These are phyloP conservation scores for Papilio helenus DNA, from an alignment of 1,140 invertebrate genomes.

Conservation along the genomic window DNA sequence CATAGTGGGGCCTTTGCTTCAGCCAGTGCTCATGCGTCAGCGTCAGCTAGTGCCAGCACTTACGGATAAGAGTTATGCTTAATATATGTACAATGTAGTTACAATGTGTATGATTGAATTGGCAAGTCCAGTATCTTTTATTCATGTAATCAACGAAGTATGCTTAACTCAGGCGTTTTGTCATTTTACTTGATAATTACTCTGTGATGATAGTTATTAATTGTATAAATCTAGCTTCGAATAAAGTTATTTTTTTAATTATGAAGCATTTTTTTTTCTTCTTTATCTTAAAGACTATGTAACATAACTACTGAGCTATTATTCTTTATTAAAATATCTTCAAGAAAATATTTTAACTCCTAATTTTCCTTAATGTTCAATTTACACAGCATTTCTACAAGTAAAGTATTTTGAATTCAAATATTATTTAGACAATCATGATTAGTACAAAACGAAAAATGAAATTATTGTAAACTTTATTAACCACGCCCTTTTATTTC, in stretches of 20 bases:
- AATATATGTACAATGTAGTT: neutral
- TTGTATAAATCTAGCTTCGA: constrained; percentile 11
- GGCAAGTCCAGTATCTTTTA: neutral
- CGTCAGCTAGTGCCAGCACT: constrained; percentile 23
- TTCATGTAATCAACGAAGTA: neutral
- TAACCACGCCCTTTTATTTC: too few species aligned
- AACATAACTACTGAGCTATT: neutral
- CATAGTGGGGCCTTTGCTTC: constrained; percentile 25
- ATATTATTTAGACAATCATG: too few species aligned
- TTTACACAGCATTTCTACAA: too few species aligned
- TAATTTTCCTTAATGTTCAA: too few species aligned
- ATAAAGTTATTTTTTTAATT: constrained; percentile 2
- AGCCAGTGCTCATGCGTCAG: constrained; percentile 29
- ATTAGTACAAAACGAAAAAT: too few species aligned
- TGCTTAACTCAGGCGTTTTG: constrained; percentile 20
- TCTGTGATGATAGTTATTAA: constrained; percentile 27
- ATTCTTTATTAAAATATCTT: too few species aligned
- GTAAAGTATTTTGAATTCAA: neutral
- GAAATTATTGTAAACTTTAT: too few species aligned
- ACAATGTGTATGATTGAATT: constrained; percentile 4
- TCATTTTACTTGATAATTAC: constrained; percentile 22
- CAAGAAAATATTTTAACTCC: too few species aligned
- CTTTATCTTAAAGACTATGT: neutral
- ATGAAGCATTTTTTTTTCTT: neutral
- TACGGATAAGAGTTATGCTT: constrained; percentile 20